Base-by-base conservation (phyloP, 2,113 vertebrate species). In the Rhynchomys soricoides region DNA sequence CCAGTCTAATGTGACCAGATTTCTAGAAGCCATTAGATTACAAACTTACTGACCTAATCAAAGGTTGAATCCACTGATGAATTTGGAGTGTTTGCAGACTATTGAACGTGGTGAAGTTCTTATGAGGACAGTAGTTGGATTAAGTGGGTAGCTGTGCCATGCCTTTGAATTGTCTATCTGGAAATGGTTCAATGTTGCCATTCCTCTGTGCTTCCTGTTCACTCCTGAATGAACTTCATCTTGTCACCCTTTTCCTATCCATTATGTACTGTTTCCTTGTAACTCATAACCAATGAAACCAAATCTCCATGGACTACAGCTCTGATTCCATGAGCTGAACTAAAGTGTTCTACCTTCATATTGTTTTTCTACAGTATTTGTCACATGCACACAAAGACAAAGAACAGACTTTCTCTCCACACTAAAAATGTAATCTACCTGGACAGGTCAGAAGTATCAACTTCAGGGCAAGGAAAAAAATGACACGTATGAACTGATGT, bases 171-270 rank as follows among this genome's bases (percentile, higher is more conserved):
- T 29, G 37, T 43, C 7, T 22, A 5, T 57, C 37, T 31, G 24
- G 70, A 40, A n/a, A 40, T 3, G 11, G 0, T 29, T 26, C 22
- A 29, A 0, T 43, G 1, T 17, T 43, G 1, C 57, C 7, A 55
- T 16, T 57, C 48, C 68, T 57, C 4, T 50, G 2, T 50, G 31
- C 11, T 70, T 26, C 19, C 15, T 74, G 4, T 31, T 57, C 3
- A 24, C 17, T 10, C 8, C 0, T 19, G 3, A 7, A 34, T 8
- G 19, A 2, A 19, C 1, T 31, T 22, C 8, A 29, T 57, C 2
- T 22, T 17, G 15, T 24, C 21, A 24, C 19, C 17, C 24, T 3
- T 22, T 11, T 0, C 5, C 3, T 82, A 6, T 8, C 40, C 50
- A 4, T 43, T 8, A 31, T 59, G 17, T 45, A 12, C 5, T 75